Evolutionary conservation across 2,113 vertebrate species (phyloP), one percentile per base, ranked within the genome.

Genomic region (Gasterosteus aculeatus): DNA sequence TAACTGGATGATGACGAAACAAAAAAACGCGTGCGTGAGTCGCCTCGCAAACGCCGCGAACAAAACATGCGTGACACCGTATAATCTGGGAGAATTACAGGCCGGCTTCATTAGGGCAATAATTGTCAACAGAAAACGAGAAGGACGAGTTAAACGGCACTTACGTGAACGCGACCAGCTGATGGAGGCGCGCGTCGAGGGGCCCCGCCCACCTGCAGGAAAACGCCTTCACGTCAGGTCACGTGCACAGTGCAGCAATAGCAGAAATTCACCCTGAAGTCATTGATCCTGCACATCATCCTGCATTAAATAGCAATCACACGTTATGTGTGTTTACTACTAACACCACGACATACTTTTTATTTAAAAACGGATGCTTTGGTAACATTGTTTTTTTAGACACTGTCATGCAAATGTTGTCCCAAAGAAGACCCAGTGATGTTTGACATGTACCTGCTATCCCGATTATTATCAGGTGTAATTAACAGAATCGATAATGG

Each of bases 101-200:
- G 8, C 18, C 75, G 70, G 9, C 59, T 56, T 42, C 35, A 61
- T 79, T 62, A 33, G 67, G 2, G 3, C 5, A 3, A 16, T 0
- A 63, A 14, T n/a, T 68, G 61, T 26, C n/a, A 47, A 15, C 14
- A 58, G 69, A 54, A 68, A 90, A 89, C 85, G 26, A 62, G 90
- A 82, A 83, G 58, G 91, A 90, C 91, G 58, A 87, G 92, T 92
- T 85, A 1, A 86, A 69, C 92, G 74, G 88, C 91, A 88, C 71
- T 0, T 73, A 85, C 85, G 76, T 41, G 89, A 82, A 66, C 29
- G 41, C 79, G 56, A 69, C 69, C 58, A 41, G 77, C 67, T 70
- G 83, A 77, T 38, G 35, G 6, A 38, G 35, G 22, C 22, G 22
- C 33, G 33, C 33, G 33, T 35, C 33, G 35, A 38, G 22, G 22